A percentile compares a stretch with the other conserved stretches of the same genome.
These are phyloP conservation scores for Gambusia holbrooki DNA, from an alignment of 2,113 vertebrate species.

Conservation along the genomic window DNA sequence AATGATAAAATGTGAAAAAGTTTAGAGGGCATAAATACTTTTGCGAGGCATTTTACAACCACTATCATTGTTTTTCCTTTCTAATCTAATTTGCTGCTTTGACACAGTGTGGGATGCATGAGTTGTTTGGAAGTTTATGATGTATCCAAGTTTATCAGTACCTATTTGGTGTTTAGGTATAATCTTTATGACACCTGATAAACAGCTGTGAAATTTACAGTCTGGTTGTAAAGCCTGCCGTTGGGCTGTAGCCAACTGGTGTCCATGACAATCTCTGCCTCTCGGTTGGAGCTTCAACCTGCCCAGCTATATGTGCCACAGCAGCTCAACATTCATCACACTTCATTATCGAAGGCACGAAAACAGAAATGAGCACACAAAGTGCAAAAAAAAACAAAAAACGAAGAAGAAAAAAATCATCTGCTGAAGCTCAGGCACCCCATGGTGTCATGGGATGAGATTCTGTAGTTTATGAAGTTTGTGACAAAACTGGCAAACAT, in stretches of 20 bases:
- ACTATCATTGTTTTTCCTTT: background rate
- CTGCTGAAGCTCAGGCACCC: background rate
- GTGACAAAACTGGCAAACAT: constrained; percentile 17
- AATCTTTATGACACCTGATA: constrained; percentile 60
- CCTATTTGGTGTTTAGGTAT: constrained; percentile 58
- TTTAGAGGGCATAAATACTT: too few relatives aligned
- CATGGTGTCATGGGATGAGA: constrained; percentile 5
- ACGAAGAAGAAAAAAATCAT: background rate
- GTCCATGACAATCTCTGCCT: constrained; percentile 4
- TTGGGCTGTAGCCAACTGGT: constrained; percentile 36
- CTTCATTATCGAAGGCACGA: constrained; percentile 34
- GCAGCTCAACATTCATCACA: constrained; percentile 23
- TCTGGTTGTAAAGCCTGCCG: constrained; percentile 50
- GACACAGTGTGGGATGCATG: constrained; percentile 35
- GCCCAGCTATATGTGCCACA: constrained; percentile 32
- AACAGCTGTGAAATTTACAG: constrained; percentile 62
- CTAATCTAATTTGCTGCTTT: constrained; percentile 28
- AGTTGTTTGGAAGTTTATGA: constrained; percentile 57
- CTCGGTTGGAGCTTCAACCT: constrained; percentile 32
- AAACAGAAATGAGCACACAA: constrained; percentile 11
- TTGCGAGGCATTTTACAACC: too few relatives aligned
- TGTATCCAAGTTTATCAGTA: constrained; percentile 59
- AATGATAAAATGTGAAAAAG: too few relatives aligned
- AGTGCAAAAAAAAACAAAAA: background rate
- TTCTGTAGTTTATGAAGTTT: constrained; percentile 13